Conservation (phyloP, 2,113 vertebrate species). For the Procavia capensis region DNA sequence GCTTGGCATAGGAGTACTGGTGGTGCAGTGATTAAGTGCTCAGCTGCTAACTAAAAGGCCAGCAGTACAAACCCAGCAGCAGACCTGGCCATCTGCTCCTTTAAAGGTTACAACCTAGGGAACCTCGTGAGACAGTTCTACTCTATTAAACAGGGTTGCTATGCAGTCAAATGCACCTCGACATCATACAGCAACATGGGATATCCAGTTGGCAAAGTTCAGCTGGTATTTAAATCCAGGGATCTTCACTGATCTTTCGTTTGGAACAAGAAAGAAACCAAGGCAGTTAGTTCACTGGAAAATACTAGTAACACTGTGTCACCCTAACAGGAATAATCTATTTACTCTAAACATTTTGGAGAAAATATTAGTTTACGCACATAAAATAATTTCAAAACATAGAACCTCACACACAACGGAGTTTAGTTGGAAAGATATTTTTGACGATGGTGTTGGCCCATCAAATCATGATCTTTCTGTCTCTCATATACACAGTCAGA, state of each 20-base stretch:
- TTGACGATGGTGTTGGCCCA: neutral
- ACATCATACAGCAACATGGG: neutral
- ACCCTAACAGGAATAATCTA: neutral
- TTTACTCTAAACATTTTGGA: conserved; percentile 9
- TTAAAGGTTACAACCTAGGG: neutral
- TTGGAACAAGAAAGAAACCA: neutral
- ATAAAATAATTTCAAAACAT: conserved; percentile 24
- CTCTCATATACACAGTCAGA: neutral
- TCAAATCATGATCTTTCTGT: conserved; percentile 21
- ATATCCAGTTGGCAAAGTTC: neutral
- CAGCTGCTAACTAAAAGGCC: neutral
- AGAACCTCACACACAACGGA: neutral
- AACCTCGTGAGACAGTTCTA: neutral
- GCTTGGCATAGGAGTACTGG: neutral
- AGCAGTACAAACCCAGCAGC: neutral
- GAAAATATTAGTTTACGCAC: conserved; percentile 18
- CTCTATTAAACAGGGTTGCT: neutral
- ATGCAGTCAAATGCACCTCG: neutral
- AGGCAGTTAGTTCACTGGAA: conserved; percentile 2
- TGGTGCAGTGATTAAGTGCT: neutral
- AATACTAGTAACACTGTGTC: neutral
- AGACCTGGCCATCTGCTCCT: neutral
- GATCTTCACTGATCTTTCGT: neutral
- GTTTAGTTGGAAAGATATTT: neutral
- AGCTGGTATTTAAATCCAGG: neutral